Evolutionary conservation across 2,888 invertebrate species (phyloP).

Genomic region (Cyclophora albipunctata): DNA sequence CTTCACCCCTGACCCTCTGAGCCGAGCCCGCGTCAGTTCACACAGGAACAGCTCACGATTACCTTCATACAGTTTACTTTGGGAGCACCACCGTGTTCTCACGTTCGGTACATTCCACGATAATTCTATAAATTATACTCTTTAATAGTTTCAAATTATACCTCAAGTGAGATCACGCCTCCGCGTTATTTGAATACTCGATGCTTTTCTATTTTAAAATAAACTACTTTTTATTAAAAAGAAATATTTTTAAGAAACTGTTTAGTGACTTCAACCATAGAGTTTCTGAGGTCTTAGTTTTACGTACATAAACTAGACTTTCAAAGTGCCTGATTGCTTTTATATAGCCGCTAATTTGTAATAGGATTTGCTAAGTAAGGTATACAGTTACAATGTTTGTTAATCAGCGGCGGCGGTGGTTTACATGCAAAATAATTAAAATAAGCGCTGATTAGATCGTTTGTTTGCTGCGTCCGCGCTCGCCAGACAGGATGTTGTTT

Average conservation of each 20-base stretch:
- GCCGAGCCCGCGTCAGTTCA: constrained; percentile 12
- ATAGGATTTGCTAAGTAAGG: constrained; percentile 12
- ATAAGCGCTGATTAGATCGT: neutral
- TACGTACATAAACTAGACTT: too few species aligned
- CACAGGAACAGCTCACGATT: constrained; percentile 14
- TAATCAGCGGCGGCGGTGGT: neutral
- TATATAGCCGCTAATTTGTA: constrained; percentile 20
- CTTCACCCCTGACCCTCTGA: too few species aligned
- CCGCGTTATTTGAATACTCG: too few species aligned
- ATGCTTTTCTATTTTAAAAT: too few species aligned
- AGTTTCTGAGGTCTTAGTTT: too few species aligned
- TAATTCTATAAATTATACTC: constrained; percentile 12
- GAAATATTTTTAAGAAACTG: too few species aligned
- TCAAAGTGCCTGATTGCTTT: constrained; percentile 8
- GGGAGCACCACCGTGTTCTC: constrained; percentile 17
- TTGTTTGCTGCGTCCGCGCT: neutral
- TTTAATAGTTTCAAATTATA: neutral
- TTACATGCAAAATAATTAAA: neutral
- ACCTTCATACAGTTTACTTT: constrained; percentile 13
- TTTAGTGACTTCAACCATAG: too few species aligned
- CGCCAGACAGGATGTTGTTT: neutral
- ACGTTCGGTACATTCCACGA: constrained; percentile 16
- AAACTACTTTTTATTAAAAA: too few species aligned
- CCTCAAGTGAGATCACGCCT: neutral
- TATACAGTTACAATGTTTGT: constrained; percentile 8